Percentiles rank a stretch among this genome's conserved stretches.
These are phyloP conservation scores for Melieria crassipennis DNA, from an alignment of 2,888 invertebrate genomes.

Conservation along the genomic window DNA sequence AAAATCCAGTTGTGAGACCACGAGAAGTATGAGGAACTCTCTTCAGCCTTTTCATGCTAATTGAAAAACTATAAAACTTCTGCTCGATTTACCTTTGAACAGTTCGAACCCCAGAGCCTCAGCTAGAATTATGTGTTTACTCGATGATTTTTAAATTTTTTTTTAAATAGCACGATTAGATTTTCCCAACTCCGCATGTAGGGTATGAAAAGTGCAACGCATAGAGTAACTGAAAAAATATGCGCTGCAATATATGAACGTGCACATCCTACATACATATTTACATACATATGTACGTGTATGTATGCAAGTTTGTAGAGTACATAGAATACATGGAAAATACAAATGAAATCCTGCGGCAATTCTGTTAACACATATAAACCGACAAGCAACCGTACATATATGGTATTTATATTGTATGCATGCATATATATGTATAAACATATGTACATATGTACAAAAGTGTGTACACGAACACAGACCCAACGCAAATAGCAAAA, in stretches of 20 bases:
- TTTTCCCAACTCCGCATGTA: neutral
- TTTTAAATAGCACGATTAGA: no score
- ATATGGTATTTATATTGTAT: neutral
- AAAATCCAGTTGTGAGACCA: no score
- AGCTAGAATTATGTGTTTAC: no score
- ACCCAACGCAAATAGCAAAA: neutral
- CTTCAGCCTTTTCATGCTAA: no score
- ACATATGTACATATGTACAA: neutral
- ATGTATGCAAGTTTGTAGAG: neutral
- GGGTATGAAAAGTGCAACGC: constrained; percentile 30
- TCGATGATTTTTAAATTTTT: no score
- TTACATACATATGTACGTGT: constrained; percentile 8
- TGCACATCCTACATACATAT: neutral
- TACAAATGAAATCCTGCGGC: no score
- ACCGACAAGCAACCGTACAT: neutral
- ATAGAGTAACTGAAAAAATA: constrained; percentile 53
- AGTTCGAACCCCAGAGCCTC: no score
- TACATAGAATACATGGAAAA: no score
- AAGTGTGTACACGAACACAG: neutral
- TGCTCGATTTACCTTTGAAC: no score
- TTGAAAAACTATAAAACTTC: no score
- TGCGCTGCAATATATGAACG: neutral
- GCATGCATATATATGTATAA: neutral
- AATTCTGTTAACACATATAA: neutral
- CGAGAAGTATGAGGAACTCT: no score